Percentiles rank a stretch among this genome's conserved stretches.
Conservation (phyloP, 2,888 invertebrate species). For the Hymenopus coronatus region DNA sequence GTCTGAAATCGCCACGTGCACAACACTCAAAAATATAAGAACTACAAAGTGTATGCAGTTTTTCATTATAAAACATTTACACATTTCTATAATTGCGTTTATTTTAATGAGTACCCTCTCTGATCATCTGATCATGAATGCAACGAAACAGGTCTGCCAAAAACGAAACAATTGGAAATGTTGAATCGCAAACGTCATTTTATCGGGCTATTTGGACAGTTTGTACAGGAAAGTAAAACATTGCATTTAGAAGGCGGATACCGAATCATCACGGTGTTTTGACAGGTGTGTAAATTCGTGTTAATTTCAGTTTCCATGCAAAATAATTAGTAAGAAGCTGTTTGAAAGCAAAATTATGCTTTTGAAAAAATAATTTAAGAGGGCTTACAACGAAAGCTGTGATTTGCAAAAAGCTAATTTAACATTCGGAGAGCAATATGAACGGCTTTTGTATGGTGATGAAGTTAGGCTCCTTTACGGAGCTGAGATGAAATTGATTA, state of each 20-base stretch:
- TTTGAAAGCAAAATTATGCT: background rate
- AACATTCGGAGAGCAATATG: background rate
- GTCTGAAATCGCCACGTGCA: background rate
- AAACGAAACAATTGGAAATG: background rate
- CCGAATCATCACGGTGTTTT: constrained; percentile 7
- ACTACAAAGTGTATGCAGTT: background rate
- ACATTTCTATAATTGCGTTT: background rate
- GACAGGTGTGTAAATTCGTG: constrained; percentile 1
- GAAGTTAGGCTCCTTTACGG: background rate
- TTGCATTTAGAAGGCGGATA: background rate
- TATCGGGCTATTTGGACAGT: background rate
- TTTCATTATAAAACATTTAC: background rate
- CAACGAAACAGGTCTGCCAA: background rate
- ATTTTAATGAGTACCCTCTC: background rate
- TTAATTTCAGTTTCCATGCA: background rate
- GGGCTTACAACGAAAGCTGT: background rate
- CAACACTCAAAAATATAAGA: background rate
- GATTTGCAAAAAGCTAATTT: background rate
- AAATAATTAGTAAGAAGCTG: background rate
- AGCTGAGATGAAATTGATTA: background rate
- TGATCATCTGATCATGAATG: background rate
- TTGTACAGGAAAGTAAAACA: background rate
- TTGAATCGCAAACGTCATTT: background rate
- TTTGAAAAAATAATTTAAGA: background rate
- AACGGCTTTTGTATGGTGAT: background rate